Evolutionary conservation across 2,888 invertebrate genomes (phyloP).

Genomic region (Pyrgus malvae): DNA sequence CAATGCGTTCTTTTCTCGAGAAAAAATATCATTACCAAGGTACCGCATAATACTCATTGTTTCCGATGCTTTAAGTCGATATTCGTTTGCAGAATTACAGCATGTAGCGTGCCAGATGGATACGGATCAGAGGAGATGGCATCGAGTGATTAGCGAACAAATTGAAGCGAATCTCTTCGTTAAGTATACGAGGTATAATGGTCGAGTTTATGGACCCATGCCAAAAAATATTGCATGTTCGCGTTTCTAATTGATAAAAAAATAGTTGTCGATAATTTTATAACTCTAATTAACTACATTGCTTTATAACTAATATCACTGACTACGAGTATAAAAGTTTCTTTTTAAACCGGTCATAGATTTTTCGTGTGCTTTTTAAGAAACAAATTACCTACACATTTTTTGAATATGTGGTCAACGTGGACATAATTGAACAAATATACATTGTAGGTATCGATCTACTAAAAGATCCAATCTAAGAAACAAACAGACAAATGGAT

Average conservation of each 20-base stretch:
- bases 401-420: no score
- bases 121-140: slow-evolving; percentile 45
- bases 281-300: background rate
- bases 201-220: background rate
- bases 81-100: background rate
- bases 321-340: no score
- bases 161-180: slow-evolving; percentile 27
- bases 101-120: slow-evolving; percentile 36
- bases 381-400: no score
- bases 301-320: background rate
- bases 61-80: background rate
- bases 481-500: no score
- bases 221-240: slow-evolving; percentile 1
- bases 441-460: no score
- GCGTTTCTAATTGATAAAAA: background rate
- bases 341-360: no score
- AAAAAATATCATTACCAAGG: slow-evolving; percentile 13
- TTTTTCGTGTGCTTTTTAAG: no score
- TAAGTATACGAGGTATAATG: slow-evolving; percentile 2
- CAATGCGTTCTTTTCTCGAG: slow-evolving; percentile 40
- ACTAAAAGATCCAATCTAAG: no score
- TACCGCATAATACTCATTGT: background rate
- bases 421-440: no score
- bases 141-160: slow-evolving; percentile 38
- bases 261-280: background rate